Evolutionary conservation across 53 echinoderm and acorn worm genomes (phyloP).

Genomic region (Holothuria scabra): DNA sequence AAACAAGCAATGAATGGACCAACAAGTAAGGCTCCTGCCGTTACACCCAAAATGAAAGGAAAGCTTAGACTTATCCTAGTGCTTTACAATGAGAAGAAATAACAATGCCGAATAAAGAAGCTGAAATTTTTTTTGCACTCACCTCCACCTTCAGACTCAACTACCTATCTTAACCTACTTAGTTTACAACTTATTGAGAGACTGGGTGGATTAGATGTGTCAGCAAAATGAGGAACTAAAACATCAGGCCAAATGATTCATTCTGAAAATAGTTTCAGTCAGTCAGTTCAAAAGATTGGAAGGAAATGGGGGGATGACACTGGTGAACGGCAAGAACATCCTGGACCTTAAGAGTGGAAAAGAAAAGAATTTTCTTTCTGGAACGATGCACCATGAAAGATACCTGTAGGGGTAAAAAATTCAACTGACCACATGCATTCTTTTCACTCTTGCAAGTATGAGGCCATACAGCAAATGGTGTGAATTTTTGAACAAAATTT

Average conservation of each 20-base stretch:
- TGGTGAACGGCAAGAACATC: neutral
- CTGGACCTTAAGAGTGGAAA: slow-evolving; percentile 26
- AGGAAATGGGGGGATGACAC: slow-evolving; percentile 9
- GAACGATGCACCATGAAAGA: neutral
- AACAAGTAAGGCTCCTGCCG: no score
- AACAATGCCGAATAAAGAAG: no score
- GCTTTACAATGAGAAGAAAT: neutral
- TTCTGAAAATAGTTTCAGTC: slow-evolving; percentile 38
- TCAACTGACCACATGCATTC: slow-evolving; percentile 19
- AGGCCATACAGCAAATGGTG: neutral
- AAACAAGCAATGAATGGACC: no score
- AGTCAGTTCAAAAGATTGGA: neutral
- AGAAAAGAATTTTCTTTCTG: neutral
- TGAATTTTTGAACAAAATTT: neutral
- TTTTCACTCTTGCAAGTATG: slow-evolving; percentile 23
- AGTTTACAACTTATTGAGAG: no score
- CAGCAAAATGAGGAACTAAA: no score
- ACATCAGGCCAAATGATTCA: no score
- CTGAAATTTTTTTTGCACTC: no score
- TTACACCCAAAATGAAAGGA: slow-evolving; percentile 35
- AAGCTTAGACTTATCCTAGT: neutral
- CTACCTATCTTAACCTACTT: no score
- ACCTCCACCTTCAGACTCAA: no score
- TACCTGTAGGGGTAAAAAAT: slow-evolving; percentile 4
- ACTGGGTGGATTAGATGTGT: no score